phyloP scores from a whole-genome alignment of 2,113 vertebrate genomes.

The Ceyx cyanopectus region DNA sequence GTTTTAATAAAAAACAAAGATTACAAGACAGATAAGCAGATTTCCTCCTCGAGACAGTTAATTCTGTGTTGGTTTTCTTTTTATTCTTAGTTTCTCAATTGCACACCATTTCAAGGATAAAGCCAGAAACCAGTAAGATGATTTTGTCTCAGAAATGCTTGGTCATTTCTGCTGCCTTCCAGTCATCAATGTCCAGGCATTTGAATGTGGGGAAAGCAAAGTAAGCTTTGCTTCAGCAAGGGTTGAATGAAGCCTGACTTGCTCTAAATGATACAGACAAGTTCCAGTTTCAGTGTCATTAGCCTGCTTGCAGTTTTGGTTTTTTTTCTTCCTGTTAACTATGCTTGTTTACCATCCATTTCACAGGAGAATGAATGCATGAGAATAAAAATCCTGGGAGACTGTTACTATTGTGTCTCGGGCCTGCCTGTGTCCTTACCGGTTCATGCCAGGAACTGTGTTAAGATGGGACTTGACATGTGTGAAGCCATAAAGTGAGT shows the following conservation, averaged over 20 bases:
- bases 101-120: background rate
- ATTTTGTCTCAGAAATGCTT: background rate
- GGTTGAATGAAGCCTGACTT: background rate
- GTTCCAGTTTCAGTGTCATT: background rate
- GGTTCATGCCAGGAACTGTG: conserved; percentile 95
- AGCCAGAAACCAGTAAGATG: background rate
- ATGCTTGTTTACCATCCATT: background rate
- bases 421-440: conserved; percentile 95
- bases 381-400: conserved; percentile 98
- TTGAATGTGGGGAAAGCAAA: background rate
- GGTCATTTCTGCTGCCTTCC: background rate
- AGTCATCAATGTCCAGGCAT: background rate
- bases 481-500: conserved; percentile 99
- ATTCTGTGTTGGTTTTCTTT: background rate
- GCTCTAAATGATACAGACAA: background rate
- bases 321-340: background rate
- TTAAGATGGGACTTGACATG: conserved; percentile 99
- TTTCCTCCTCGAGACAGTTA: background rate
- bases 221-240: background rate
- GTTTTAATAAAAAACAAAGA: background rate
- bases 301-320: background rate
- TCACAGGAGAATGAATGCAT: conserved; percentile 97
- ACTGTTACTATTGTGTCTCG: conserved; percentile 98
- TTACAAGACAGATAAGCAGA: background rate
- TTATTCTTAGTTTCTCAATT: background rate